These are phyloP conservation scores for Poeciliopsis paucimaculata DNA, from an alignment of 2,797 vertebrate genomes.

Conservation along the genomic window DNA sequence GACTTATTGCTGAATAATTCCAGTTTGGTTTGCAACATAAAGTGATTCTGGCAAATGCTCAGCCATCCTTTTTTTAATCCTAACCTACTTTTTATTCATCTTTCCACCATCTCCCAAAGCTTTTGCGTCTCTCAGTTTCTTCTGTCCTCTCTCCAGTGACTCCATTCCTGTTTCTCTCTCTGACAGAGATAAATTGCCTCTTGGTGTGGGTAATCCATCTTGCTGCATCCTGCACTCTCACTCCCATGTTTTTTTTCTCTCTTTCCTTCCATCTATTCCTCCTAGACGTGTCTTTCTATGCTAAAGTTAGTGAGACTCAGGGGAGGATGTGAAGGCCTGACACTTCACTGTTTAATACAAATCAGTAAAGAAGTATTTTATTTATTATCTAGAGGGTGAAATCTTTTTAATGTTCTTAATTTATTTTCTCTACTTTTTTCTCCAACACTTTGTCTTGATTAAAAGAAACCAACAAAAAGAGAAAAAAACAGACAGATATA, in stretches of 20 bases:
- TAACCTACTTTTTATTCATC: constrained; percentile 29
- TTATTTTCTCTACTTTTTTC: not conserved
- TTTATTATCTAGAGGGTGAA: not conserved
- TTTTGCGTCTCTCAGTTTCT: constrained; percentile 21
- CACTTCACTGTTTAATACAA: constrained; percentile 27
- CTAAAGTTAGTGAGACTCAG: constrained; percentile 72
- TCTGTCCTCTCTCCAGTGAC: constrained; percentile 19
- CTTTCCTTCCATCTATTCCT: constrained; percentile 35
- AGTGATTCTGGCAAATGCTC: constrained; percentile 22
- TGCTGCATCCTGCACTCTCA: constrained; percentile 55
- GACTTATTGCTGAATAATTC: constrained; percentile 16
- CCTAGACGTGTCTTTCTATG: constrained; percentile 53
- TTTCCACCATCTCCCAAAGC: constrained; percentile 18
- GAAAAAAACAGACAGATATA: constrained; percentile 7
- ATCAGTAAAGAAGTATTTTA: constrained; percentile 13
- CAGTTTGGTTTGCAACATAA: constrained; percentile 19
- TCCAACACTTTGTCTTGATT: not conserved
- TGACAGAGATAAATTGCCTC: constrained; percentile 82
- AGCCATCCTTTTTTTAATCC: constrained; percentile 15
- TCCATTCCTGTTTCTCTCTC: constrained; percentile 34
- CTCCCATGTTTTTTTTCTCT: constrained; percentile 43
- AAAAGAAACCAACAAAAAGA: not conserved
- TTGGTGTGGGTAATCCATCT: constrained; percentile 77
- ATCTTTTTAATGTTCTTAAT: not conserved
- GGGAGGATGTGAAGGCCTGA: constrained; percentile 54